Evolutionary conservation across 1,140 invertebrate species (phyloP).

Genomic region (Zaprionus ghesquierei): DNA sequence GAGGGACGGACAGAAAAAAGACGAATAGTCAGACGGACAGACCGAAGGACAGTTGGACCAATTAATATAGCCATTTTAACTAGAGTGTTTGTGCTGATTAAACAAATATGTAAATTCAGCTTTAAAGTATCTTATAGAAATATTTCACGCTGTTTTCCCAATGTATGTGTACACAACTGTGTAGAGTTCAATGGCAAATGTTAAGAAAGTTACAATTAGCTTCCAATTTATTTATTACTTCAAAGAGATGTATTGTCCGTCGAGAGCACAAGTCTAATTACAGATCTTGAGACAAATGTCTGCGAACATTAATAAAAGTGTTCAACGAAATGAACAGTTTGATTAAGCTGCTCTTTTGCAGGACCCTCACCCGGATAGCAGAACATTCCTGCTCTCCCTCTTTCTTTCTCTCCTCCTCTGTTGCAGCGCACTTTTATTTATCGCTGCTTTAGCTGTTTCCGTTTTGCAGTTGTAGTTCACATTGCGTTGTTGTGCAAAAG

Average conservation of each 20-base stretch:
- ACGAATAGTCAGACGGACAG: no score
- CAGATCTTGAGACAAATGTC: neutral
- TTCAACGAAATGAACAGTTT: neutral
- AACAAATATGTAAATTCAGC: no score
- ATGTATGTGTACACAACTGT: neutral
- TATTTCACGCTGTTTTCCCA: no score
- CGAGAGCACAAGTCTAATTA: neutral
- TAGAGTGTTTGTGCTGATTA: no score
- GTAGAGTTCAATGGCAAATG: neutral
- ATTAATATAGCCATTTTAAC: no score
- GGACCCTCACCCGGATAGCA: neutral
- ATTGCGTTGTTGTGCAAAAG: conserved; percentile 8
- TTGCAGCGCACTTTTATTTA: conserved; percentile 13
- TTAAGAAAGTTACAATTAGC: neutral
- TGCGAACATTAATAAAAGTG: neutral
- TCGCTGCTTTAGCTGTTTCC: neutral
- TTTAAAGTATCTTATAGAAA: no score
- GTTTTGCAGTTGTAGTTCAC: conserved; percentile 8
- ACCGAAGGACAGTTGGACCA: no score
- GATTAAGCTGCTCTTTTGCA: neutral
- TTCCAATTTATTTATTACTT: neutral
- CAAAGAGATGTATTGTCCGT: neutral
- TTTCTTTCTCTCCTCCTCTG: neutral
- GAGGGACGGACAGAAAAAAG: no score
- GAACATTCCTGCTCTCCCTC: neutral